A percentile compares a stretch with the other conserved stretches of the same genome.
phyloP scores from a whole-genome alignment of 2,797 vertebrate genomes.

The Melanotaenia maccullochi region DNA sequence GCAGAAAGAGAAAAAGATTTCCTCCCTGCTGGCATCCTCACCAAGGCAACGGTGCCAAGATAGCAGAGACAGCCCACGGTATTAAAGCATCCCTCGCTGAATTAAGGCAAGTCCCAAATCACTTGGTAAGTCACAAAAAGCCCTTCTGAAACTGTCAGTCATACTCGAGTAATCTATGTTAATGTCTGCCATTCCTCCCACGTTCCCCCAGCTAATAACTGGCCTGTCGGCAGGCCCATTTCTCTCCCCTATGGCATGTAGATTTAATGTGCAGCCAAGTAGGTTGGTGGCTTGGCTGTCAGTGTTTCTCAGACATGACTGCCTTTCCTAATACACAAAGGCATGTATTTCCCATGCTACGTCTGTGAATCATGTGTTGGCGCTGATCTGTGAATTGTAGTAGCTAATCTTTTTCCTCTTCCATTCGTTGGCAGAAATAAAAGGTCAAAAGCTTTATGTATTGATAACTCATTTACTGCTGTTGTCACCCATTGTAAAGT shows the following conservation, averaged over 20 bases:
- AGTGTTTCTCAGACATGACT: slow-evolving; percentile 54
- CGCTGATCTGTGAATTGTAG: slow-evolving; percentile 32
- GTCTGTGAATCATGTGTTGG: slow-evolving; percentile 16
- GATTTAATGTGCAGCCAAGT: slow-evolving; percentile 68
- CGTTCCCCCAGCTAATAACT: slow-evolving; percentile 77
- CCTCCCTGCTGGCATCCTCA: slow-evolving; percentile 64
- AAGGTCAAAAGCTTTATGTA: slow-evolving; percentile 53
- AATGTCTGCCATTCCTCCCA: slow-evolving; percentile 79
- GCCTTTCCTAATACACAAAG: slow-evolving; percentile 27
- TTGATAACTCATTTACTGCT: slow-evolving; percentile 54
- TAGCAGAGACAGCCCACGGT: slow-evolving; percentile 73
- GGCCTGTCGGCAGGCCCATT: slow-evolving; percentile 66
- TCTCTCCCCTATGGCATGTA: slow-evolving; percentile 61
- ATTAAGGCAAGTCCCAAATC: slow-evolving; percentile 79
- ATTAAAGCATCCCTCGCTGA: slow-evolving; percentile 76
- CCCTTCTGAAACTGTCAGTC: slow-evolving; percentile 82
- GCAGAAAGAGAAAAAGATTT: slow-evolving; percentile 35
- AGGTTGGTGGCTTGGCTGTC: slow-evolving; percentile 62
- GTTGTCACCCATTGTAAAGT: slow-evolving; percentile 28
- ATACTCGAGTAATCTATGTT: slow-evolving; percentile 80
- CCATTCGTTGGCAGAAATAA: slow-evolving; percentile 41
- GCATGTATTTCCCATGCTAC: slow-evolving; percentile 35
- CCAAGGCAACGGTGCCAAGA: slow-evolving; percentile 68
- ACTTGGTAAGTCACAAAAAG: slow-evolving; percentile 78
- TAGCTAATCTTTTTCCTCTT: slow-evolving; percentile 34